Base-by-base conservation (phyloP, 2,888 invertebrate genomes). In the Campoplex capitator region DNA sequence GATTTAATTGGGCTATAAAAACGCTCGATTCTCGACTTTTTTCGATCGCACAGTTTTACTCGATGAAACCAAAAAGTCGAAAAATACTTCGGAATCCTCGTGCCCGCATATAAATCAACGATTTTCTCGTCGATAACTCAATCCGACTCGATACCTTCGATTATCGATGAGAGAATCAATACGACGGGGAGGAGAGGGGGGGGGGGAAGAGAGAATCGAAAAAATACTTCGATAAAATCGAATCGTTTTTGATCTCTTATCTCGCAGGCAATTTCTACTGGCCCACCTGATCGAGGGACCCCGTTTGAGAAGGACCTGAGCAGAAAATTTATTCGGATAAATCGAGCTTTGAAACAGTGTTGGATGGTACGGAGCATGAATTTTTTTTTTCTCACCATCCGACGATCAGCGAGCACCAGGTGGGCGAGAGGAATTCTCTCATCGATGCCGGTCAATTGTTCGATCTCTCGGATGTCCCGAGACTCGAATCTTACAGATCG, bases 361-460 rank as follows among this genome's bases (percentile, higher is more conserved):
- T 35, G 28, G 32, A 23, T 38, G 45, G 28, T 2, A n/a, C 3
- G 28, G 3, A 54, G 23, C 2, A n/a, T 13, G 35, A 76, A n/a
- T n/a, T 70, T 75, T 83, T 23, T 79, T 86, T 84, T 84, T 84
- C 84, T 77, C 84, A 84, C 81, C 67, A 45, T 62, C 56, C 51
- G 58, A 77, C 35, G 56, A 77, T 77, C 77, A 23, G 58, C 83
- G 71, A 11, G 45, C 23, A 73, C 81, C 84, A 87, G 86, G 84
- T 82, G 84, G 35, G 74, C 75, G 75, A 84, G 58, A 78, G 73
- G 70, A 74, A 74, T 87, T 77, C 0, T 23, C 68, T 77, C 38
- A 78, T 87, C 86, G 86, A 84, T 87, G 86, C 86, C 81, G 86
- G 86, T 84, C 75, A n/a, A 87, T 87, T 87, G 86, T 87, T 81